Base-by-base conservation (phyloP, 2,888 invertebrate genomes). In the Alloplasta piceator region DNA sequence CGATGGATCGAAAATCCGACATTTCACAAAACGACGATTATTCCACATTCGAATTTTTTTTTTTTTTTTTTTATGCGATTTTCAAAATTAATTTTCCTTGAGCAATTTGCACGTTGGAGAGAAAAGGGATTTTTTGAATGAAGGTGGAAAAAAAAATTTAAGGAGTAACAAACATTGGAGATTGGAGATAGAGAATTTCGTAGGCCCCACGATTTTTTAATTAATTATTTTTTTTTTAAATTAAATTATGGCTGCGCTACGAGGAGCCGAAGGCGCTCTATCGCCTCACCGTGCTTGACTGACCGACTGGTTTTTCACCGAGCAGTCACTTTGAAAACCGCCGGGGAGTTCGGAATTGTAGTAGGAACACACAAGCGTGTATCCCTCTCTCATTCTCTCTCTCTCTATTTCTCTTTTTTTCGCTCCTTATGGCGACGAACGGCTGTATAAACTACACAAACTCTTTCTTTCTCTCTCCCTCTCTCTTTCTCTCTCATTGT, bases 301-400 rank as follows among this genome's bases (percentile, higher is more conserved):
- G 88, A 88, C 88, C 89, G 89, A 87, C 85, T 85, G 89, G 85
- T 89, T 90, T 26, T 89, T 89, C 89, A 87, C 90, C 89, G 26
- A 87, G 85, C 85, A 86, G 87, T 83, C 84, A 85, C 86, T 87
- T 84, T 83, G 86, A 86, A 85, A 85, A 26, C 26, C 85, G 83
- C 85, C 83, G 83, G 26, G 26, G 26, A 87, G 89, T 86, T 60
- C 67, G 84, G 88, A 88, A 87, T 86, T 82, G 85, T 82, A 72
- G 74, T 66, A 67, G 60, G 67, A 26, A 26, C 26, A 26, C 26
- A 26, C 67, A 52, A 64, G 26, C 77, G 78, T 82, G 82, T 77
- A 78, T 85, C 85, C 86, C 84, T 83, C 85, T 84, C 81, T 38
- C 64, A 63, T 55, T 3, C 39, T 26, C n/a, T n/a, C n/a, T 26